Evolutionary conservation across 2,797 vertebrate genomes (phyloP).

Genomic region (Gadopsis bispinosus): DNA sequence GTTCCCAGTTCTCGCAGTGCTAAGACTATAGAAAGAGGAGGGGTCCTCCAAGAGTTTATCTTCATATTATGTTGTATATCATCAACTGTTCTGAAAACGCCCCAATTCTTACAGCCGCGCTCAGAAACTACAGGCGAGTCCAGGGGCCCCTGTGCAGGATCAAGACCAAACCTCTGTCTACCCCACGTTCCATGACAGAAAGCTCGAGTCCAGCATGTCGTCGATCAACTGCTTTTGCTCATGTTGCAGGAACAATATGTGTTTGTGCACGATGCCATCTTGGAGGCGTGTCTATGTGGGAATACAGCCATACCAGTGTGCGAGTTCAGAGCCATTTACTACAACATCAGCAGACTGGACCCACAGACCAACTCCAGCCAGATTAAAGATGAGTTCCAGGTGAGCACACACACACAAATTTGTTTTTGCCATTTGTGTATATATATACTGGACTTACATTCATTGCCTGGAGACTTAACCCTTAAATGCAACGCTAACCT

Average conservation of each 20-base stretch:
- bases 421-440: neutral
- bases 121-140: neutral
- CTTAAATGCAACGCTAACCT: neutral
- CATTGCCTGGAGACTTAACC: neutral
- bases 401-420: slow-evolving; percentile 56
- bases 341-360: slow-evolving; percentile 97
- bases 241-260: slow-evolving; percentile 94
- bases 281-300: slow-evolving; percentile 97
- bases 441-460: neutral
- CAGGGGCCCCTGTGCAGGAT: neutral
- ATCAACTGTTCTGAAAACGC: no score
- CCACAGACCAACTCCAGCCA: slow-evolving; percentile 99
- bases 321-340: slow-evolving; percentile 95
- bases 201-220: neutral
- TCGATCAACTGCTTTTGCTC: neutral
- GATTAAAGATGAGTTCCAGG: slow-evolving; percentile 99
- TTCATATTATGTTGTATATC: no score
- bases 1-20: no score
- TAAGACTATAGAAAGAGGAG: no score
- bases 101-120: neutral
- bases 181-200: neutral
- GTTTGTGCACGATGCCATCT: slow-evolving; percentile 97
- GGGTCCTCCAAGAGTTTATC: no score
- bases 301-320: slow-evolving; percentile 98
- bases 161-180: neutral